Evolutionary conservation across 2,113 vertebrate genomes (phyloP).

Genomic region (Hippoglossus stenolepis): DNA sequence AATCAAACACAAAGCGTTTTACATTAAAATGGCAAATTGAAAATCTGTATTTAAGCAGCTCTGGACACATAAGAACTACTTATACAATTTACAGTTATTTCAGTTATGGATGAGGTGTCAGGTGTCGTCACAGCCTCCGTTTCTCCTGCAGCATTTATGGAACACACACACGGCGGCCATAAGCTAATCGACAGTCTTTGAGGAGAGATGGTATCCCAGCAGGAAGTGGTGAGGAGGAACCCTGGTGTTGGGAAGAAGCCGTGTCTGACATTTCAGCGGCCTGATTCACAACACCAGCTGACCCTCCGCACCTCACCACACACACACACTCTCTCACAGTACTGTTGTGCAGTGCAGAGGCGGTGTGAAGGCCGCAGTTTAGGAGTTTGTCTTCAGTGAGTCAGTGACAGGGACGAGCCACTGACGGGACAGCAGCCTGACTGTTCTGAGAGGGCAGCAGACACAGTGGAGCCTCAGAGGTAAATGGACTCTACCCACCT

Average conservation of each 20-base stretch:
- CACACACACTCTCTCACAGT: background rate
- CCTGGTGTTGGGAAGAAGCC: conserved; percentile 99
- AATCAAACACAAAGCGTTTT: background rate
- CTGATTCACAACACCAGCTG: conserved; percentile 99
- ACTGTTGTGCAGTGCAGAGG: background rate
- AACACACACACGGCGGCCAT: background rate
- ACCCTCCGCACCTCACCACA: conserved; percentile 83
- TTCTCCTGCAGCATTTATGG: background rate
- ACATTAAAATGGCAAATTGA: background rate
- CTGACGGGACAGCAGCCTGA: too few species aligned
- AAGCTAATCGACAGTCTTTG: background rate
- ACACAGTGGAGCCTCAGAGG: too few species aligned
- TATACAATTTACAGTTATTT: background rate
- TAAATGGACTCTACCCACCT: background rate
- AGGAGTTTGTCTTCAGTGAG: background rate
- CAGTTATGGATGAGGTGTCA: background rate
- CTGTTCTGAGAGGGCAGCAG: too few species aligned
- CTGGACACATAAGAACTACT: too few species aligned
- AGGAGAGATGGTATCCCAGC: conserved; percentile 6
- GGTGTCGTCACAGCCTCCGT: background rate
- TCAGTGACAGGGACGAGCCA: too few species aligned
- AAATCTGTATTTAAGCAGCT: background rate
- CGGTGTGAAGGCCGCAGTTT: background rate
- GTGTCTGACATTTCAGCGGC: conserved; percentile 89
- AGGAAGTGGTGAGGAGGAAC: conserved; percentile 84